A percentile compares a stretch with the other conserved stretches of the same genome.
phyloP scores from a whole-genome alignment of 2,113 vertebrate genomes.

The Acrocephalus arundinaceus region DNA sequence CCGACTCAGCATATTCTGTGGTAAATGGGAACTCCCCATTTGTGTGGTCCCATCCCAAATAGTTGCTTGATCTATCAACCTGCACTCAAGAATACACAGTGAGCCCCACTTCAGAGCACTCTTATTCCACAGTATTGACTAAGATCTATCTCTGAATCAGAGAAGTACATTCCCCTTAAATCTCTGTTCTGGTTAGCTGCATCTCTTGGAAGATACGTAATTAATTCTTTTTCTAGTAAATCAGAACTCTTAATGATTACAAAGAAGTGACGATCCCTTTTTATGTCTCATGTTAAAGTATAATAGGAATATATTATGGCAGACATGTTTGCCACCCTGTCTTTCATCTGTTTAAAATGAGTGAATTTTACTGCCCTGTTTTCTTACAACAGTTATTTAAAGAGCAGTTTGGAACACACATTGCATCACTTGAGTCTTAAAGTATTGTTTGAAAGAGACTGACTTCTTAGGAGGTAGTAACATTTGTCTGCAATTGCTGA shows the following conservation, averaged over 20 bases:
- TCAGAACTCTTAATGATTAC: neutral
- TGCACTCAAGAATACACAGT: neutral
- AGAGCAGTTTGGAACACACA: neutral
- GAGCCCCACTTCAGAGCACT: neutral
- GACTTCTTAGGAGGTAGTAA: neutral
- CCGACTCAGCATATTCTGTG: neutral
- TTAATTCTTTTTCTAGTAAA: neutral
- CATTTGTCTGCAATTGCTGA: neutral
- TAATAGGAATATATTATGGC: neutral
- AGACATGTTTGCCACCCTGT: neutral
- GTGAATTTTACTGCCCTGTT: neutral
- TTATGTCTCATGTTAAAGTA: neutral
- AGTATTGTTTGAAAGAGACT: neutral
- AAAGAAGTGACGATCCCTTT: neutral
- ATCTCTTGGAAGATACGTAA: neutral
- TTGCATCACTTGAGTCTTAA: neutral
- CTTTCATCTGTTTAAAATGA: accelerated
- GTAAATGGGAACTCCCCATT: neutral
- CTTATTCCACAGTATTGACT: neutral
- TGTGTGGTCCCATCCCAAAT: neutral
- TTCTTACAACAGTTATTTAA: neutral
- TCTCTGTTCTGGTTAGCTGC: neutral
- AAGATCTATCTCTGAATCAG: neutral
- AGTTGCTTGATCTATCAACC: neutral
- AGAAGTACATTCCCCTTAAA: neutral